Base-by-base conservation (phyloP, 2,113 vertebrate species). In the Gymnocephalus cernua region DNA sequence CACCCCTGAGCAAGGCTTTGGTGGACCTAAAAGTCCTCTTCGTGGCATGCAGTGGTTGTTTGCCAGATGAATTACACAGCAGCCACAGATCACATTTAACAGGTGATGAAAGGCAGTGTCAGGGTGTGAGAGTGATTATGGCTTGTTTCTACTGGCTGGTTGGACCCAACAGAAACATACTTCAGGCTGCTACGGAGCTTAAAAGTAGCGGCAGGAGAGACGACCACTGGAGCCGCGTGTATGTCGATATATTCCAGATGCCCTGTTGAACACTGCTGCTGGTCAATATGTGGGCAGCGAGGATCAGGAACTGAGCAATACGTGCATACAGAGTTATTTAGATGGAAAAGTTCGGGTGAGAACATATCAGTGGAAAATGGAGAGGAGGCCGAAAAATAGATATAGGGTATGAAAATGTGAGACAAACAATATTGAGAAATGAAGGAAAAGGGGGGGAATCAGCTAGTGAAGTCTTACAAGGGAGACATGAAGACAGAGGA, bases 181-280 rank as follows among this genome's bases (percentile, higher is more conserved):
- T 59, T 71, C 59, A 51, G 67, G 77, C 75, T 59, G 67, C 44
- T 47, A 29, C 71, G 38, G 51, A 75, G 73, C 61, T 70, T 7
- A 11, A 69, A 57, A 70, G 66, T 54, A 80, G 77, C 77, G 68
- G 64, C 29, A 57, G 74, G 27, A 77, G 67, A 63, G 45, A 71
- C 5, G 18, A 57, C n/a, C 47, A 19, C 44, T 67, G 48, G 73
- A 79, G 77, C 51, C 78, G 10, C 6, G 50, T 70, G 68, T 54
- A 3, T 79, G 61, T 77, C 47, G 23, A 83, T 80, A 44, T 27
- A 13, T 75, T 79, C 70, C 83, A 77, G 84, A 89, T 85, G 82
- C 68, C 48, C 65, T 61, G 38, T 51, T 2, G 2, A 86, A 64
- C 23, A 14, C 47, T 35, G 79, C 48, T 53, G 75, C 67, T 41